Base-by-base conservation (phyloP, 1,140 invertebrate species). In the Microplitis mediator region DNA sequence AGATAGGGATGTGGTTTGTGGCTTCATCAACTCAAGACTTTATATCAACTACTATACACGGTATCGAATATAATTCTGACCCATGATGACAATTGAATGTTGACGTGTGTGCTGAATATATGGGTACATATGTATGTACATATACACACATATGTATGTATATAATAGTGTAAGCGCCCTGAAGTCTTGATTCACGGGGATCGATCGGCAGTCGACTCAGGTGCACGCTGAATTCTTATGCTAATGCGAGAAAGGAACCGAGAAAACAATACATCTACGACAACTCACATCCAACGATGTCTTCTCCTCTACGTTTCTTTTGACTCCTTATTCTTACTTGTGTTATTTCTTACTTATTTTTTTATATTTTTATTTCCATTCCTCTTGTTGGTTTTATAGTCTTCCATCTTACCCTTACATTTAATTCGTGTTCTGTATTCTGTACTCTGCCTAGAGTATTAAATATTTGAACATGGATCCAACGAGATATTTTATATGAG, bases 181-280 rank as follows among this genome's bases (percentile, higher is more conserved):
- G 39, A 39, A 82, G 80, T 84, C 80, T 82, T 83, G 82, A 85
- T 86, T 83, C 82, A 84, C 74, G 75, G 74, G 73, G 63, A 71
- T 64, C 75, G 68, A 81, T 83, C 80, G 81, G 77, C 79, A 83
- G 75, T 80, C 81, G 72, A 65, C 77, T 82, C 81, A 83, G 75
- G 81, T 77, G 80, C 81, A 83, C 81, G 81, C 81, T 83, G 81
- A 83, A 83, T 83, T 83, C 81, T 83, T 83, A 83, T 83, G 81
- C 81, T 83, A 83, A 83, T 83, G 79, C 81, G 81, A 83, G 81
- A 83, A 83, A 83, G 83, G 80, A 83, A 76, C 78, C 78, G 84
- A 85, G 85, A 86, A 85, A 84, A 86, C 84, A 82, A 85, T 85
- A 85, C 77, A 79, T 67, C 65, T 31, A 52, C 31, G 35, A 61